Conservation (phyloP, 2,113 vertebrate species). For the Rhodinocichla rosea region DNA sequence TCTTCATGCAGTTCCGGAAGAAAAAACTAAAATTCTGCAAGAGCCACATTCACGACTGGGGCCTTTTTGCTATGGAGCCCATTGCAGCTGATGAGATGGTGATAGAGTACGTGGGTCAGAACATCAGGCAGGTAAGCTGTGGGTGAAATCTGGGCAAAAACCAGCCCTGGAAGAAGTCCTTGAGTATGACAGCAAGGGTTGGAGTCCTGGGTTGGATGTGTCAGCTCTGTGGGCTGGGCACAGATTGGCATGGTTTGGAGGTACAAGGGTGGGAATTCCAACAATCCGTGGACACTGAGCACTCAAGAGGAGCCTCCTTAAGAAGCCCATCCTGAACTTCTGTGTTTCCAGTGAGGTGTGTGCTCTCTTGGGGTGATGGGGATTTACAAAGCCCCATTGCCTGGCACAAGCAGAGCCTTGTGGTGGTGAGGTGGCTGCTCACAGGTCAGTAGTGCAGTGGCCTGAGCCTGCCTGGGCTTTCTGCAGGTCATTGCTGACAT, state of each 20-base stretch:
- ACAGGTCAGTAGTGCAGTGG: not conserved
- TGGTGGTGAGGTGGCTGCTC: not conserved
- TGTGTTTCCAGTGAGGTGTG: not conserved
- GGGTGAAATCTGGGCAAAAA: not conserved
- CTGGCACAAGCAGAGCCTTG: not conserved
- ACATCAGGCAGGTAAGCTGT: slow-evolving; percentile 91
- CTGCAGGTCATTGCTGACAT: slow-evolving; percentile 96
- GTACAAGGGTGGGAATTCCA: not conserved
- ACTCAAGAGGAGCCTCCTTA: not conserved
- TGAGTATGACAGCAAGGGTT: accelerated
- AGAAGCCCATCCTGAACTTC: not conserved
- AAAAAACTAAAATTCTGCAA: slow-evolving; percentile 97
- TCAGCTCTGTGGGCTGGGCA: not conserved
- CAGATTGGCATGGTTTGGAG: not conserved
- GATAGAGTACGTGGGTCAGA: slow-evolving; percentile 97
- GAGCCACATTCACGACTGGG: slow-evolving; percentile 98
- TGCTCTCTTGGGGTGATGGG: not conserved
- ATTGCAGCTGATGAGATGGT: slow-evolving; percentile 99
- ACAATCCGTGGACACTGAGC: not conserved
- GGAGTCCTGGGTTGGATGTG: accelerated
- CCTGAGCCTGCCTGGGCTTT: not conserved
- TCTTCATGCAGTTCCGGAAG: slow-evolving; percentile 88
- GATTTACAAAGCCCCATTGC: accelerated
- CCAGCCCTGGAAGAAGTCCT: not conserved
- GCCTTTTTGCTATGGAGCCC: slow-evolving; percentile 96